These are phyloP conservation scores for Allobates femoralis DNA, from an alignment of 2,797 vertebrate genomes.

Conservation along the genomic window DNA sequence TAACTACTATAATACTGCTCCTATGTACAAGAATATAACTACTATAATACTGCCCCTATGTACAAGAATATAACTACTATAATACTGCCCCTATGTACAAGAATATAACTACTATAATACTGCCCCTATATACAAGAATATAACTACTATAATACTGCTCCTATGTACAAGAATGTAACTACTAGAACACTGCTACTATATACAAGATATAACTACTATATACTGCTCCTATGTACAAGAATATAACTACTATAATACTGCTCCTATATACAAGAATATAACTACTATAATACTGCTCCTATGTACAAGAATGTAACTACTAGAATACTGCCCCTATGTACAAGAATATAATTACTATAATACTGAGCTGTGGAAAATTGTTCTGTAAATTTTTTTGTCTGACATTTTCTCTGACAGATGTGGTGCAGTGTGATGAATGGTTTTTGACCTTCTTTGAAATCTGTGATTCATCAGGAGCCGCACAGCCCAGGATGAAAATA, in stretches of 20 bases:
- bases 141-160: constrained; percentile 11
- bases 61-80: constrained; percentile 13
- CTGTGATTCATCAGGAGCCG: neutral
- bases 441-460: neutral
- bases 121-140: neutral
- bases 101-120: constrained; percentile 6
- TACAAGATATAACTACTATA: constrained; percentile 8
- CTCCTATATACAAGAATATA: neutral
- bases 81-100: constrained; percentile 8
- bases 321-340: neutral
- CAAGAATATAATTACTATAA: constrained; percentile 5
- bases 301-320: neutral
- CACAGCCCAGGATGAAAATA: neutral
- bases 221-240: neutral
- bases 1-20: neutral
- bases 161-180: constrained; percentile 9
- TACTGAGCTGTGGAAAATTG: neutral
- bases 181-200: neutral
- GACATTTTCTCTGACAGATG: neutral
- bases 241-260: constrained; percentile 5
- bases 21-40: constrained; percentile 6
- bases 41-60: constrained; percentile 8
- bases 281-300: neutral
- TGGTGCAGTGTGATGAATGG: neutral
- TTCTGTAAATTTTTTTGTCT: neutral